Percentiles rank a stretch among this genome's conserved stretches.
Conservation (phyloP, 2,888 invertebrate genomes). For the Acanthosepion esculentum region DNA sequence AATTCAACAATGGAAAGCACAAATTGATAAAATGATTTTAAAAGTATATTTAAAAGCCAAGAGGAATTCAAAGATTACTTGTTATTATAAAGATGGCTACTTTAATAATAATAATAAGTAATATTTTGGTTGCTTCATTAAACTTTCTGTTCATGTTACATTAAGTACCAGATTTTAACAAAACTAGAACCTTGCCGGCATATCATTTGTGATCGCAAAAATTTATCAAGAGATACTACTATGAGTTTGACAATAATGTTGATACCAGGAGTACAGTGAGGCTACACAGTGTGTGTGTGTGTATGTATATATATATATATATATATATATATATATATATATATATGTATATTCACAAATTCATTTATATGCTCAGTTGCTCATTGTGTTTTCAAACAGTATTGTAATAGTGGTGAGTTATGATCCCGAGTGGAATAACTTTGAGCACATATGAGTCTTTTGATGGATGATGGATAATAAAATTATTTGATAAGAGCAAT, state of each 20-base stretch:
- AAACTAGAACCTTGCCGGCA: not conserved
- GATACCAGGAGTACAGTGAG: not conserved
- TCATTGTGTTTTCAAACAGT: not conserved
- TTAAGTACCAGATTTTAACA: not conserved
- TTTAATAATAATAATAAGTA: not conserved
- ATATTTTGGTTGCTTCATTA: constrained; percentile 14
- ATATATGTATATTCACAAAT: not conserved
- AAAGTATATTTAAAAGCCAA: not conserved
- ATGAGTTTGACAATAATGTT: not conserved
- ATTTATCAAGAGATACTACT: not conserved
- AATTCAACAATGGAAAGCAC: not conserved
- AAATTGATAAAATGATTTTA: not conserved
- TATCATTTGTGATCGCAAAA: not conserved
- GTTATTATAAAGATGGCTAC: not conserved
- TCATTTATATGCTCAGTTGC: not conserved
- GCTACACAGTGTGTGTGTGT: not conserved
- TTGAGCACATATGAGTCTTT: not conserved
- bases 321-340: not conserved
- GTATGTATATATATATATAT: not conserved
- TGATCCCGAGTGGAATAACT: not conserved
- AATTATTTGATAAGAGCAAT: not conserved
- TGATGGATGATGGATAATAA: not conserved
- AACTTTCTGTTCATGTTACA: not conserved
- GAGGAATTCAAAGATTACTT: not conserved
- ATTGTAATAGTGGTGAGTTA: constrained; percentile 23